These are phyloP conservation scores for Gerris lacustris DNA, from an alignment of 2,888 invertebrate genomes.

Conservation along the genomic window DNA sequence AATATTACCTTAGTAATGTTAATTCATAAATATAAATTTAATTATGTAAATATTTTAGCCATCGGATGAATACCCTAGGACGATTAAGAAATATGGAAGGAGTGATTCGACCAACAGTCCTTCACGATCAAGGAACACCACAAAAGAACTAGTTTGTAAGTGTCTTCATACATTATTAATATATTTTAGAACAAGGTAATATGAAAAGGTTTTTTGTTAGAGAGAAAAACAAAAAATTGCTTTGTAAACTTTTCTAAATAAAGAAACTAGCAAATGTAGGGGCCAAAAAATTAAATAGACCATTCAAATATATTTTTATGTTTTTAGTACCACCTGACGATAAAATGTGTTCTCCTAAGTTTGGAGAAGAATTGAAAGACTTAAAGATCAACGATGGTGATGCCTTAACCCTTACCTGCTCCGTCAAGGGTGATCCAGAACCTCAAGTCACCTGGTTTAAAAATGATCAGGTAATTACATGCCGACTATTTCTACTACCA, in stretches of 20 bases:
- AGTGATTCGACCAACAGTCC: slow-evolving; percentile 66
- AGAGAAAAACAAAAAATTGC: too few relatives aligned
- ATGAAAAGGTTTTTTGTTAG: too few relatives aligned
- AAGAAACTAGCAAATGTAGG: too few relatives aligned
- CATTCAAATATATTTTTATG: slow-evolving; percentile 10
- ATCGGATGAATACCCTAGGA: slow-evolving; percentile 31
- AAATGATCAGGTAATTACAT: slow-evolving; percentile 53
- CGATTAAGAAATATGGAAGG: slow-evolving; percentile 50
- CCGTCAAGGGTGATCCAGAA: slow-evolving; percentile 83
- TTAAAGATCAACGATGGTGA: slow-evolving; percentile 78
- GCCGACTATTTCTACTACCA: too few relatives aligned
- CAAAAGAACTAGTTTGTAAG: slow-evolving; percentile 76
- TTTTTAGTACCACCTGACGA: slow-evolving; percentile 70
- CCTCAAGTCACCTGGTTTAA: slow-evolving; percentile 84
- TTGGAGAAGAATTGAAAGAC: slow-evolving; percentile 63
- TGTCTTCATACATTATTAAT: slow-evolving; percentile 28
- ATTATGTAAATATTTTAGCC: neutral
- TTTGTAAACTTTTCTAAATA: too few relatives aligned
- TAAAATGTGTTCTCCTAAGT: slow-evolving; percentile 77
- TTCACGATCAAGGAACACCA: slow-evolving; percentile 75
- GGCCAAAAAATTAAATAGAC: too few relatives aligned
- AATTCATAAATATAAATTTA: too few relatives aligned
- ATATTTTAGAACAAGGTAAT: too few relatives aligned
- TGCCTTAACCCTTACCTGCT: slow-evolving; percentile 64
- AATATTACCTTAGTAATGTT: too few relatives aligned